Percentiles rank a stretch among this genome's conserved stretches.
Evolutionary conservation across 2,113 vertebrate genomes (phyloP).

Genomic region (human (Homo sapiens)): GRCh38 chr13:106865501-106866000

Average conservation of each 20-base stretch:
- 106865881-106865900: background rate
- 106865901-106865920: background rate
- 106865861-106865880: background rate
- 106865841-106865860: background rate
- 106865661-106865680: background rate
- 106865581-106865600: background rate
- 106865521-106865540: background rate
- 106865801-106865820: background rate
- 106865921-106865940: background rate
- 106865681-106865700: background rate
- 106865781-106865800: background rate
- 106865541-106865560: background rate
- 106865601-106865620: background rate
- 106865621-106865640: background rate
- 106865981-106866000: background rate
- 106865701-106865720: background rate
- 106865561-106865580: background rate
- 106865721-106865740: background rate
- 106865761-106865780: background rate
- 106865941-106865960: background rate
- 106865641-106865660: background rate
- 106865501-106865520: background rate
- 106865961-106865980: background rate
- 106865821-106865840: background rate
- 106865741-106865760: background rate